Evolutionary conservation across 2,888 invertebrate species (phyloP), one percentile per base, ranked within the genome.

Genomic region (Teinopalpus imperialis): DNA sequence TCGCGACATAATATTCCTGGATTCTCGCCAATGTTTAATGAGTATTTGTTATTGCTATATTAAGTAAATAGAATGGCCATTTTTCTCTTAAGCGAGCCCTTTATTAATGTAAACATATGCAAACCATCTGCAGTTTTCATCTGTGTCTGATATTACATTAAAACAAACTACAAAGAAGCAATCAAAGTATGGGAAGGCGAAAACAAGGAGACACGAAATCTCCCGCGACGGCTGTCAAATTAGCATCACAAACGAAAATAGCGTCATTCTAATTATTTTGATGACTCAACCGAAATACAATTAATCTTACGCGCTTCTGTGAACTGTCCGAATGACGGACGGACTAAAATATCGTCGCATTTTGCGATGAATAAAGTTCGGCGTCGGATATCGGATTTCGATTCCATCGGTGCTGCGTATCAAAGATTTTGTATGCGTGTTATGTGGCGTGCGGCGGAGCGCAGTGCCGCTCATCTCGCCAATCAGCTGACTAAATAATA

Each of bases 181-280:
- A 85, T 85, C 80, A 82, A 81, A 81, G 71, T 73, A 74, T 60
- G 66, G 73, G 63, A 60, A 67, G 69, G 66, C 72, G 73, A 74
- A n/a, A n/a, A 78, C 76, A 79, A 81, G 74, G 75, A 74, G 68
- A 78, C 71, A 72, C 64, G 71, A 78, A 80, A 79, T 86, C 86
- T 85, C 87, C 87, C 87, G 85, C 87, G 85, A 85, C 88, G 88
- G 81, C 82, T 87, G 88, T 88, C 88, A 87, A 86, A 87, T 87
- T 87, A 87, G 81, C 85, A 86, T 83, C 86, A 80, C 75, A 81
- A 79, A 83, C 87, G 76, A 83, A 85, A 88, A 88, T 88, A 88
- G 86, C 87, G 81, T 83, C 81, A 87, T 88, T 87, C 87, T 87
- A 87, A 88, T 88, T 88, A 88, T 88, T 87, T 87, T 87, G 88